Percentiles rank a stretch among this genome's conserved stretches.
Evolutionary conservation across 2,797 vertebrate species (phyloP).

Genomic region (Diceros bicornis): DNA sequence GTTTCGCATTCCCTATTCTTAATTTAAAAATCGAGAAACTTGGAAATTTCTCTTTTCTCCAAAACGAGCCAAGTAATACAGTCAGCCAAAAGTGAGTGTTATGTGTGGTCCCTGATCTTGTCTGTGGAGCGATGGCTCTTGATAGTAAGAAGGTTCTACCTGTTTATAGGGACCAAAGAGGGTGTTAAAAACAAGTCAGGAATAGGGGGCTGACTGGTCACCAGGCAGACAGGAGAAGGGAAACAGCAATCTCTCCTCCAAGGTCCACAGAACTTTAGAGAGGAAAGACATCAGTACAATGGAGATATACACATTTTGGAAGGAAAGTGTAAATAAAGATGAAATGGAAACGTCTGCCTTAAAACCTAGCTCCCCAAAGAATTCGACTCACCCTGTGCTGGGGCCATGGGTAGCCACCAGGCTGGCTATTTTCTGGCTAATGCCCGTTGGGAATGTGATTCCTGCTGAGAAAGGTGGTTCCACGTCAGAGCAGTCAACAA

Average conservation of each 20-base stretch:
- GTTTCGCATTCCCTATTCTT: neutral
- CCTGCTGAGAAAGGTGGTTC: neutral
- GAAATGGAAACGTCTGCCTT: constrained; percentile 44
- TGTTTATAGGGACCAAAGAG: constrained; percentile 50
- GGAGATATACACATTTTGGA: neutral
- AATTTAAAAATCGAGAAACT: constrained; percentile 35
- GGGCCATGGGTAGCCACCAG: neutral
- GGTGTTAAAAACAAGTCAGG: constrained; percentile 18
- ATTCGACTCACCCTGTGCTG: neutral
- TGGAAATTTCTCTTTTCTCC: constrained; percentile 58
- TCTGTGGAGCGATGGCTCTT: neutral
- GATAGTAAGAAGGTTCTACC: neutral
- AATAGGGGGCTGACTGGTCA: neutral
- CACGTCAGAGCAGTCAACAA: neutral
- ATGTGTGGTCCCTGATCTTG: constrained; percentile 15
- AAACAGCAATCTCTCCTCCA: neutral
- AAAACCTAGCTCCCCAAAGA: constrained; percentile 23
- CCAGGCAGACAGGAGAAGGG: neutral
- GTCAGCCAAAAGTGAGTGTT: neutral
- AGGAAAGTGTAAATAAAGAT: neutral
- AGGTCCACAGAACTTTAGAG: neutral
- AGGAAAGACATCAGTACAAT: neutral
- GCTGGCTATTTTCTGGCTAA: neutral
- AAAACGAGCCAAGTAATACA: constrained; percentile 32
- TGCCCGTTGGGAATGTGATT: neutral